phyloP scores from a whole-genome alignment of 2,797 vertebrate genomes.

The Tolypeutes matacus region DNA sequence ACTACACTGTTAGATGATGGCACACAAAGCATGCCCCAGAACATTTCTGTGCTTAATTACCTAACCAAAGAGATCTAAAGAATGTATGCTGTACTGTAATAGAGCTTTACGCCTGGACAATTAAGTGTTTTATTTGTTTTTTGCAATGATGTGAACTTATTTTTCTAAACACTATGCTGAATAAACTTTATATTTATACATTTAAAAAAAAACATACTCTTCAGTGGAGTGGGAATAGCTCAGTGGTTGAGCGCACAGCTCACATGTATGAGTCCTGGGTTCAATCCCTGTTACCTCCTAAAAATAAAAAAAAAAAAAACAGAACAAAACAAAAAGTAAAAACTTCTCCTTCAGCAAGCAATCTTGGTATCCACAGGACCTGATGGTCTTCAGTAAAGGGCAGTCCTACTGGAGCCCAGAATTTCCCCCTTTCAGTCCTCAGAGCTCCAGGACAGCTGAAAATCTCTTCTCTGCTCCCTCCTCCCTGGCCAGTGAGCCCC shows the following conservation, averaged over 20 bases:
- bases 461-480: not conserved
- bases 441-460: not conserved
- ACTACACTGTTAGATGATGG: slow-evolving; percentile 89
- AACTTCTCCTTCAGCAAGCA: not conserved
- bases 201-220: slow-evolving; percentile 78
- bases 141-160: slow-evolving; percentile 99
- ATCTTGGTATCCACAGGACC: fast-evolving
- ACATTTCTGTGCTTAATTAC: slow-evolving; percentile 93
- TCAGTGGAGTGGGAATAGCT: too few relatives aligned
- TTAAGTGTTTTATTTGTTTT: slow-evolving; percentile 96
- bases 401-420: not conserved
- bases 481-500: not conserved
- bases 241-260: too few relatives aligned
- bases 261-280: too few relatives aligned
- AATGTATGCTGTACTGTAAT: slow-evolving; percentile 92
- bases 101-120: slow-evolving; percentile 96
- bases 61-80: slow-evolving; percentile 94
- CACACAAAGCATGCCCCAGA: slow-evolving; percentile 89
- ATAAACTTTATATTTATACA: slow-evolving; percentile 99
- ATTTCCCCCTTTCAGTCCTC: not conserved
- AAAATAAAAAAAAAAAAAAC: too few relatives aligned
- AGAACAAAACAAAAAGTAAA: too few relatives aligned
- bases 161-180: slow-evolving; percentile 99
- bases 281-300: too few relatives aligned
- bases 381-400: not conserved